phyloP scores from a whole-genome alignment of 2,113 vertebrate species.

The Symphodus melops region DNA sequence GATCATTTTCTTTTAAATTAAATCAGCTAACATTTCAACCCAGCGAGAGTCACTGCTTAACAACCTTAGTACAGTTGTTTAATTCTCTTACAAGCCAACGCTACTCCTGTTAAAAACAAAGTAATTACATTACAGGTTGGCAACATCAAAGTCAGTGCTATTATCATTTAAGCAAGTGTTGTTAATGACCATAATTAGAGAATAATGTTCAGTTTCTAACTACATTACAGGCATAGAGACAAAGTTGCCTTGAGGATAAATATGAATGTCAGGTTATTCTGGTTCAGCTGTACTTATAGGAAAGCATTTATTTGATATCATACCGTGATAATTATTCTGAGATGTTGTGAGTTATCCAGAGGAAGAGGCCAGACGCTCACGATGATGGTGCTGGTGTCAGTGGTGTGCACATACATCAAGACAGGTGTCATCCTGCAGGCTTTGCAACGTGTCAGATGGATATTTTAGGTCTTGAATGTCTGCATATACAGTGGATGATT shows the following conservation, averaged over 20 bases:
- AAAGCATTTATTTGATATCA: slow-evolving; percentile 31
- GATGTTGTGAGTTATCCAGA: slow-evolving; percentile 7
- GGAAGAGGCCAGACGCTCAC: slow-evolving; percentile 10
- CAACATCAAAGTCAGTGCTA: slow-evolving; percentile 19
- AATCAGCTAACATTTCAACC: background rate
- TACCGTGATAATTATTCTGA: slow-evolving; percentile 29
- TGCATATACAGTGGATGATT: background rate
- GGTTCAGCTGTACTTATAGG: slow-evolving; percentile 24
- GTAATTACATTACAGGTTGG: slow-evolving; percentile 25
- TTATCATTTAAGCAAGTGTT: slow-evolving; percentile 36
- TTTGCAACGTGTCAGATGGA: slow-evolving; percentile 21
- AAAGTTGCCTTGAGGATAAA: slow-evolving; percentile 36
- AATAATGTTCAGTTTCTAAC: slow-evolving; percentile 30
- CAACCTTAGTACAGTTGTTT: background rate
- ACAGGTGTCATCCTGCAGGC: slow-evolving; percentile 29
- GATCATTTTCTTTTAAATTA: too few species aligned
- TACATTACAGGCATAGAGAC: slow-evolving; percentile 31
- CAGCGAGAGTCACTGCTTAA: slow-evolving; percentile 13
- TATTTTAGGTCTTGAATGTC: slow-evolving; percentile 2
- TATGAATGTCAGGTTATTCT: slow-evolving; percentile 21
- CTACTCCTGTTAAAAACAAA: slow-evolving; percentile 18
- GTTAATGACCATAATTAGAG: slow-evolving; percentile 49
- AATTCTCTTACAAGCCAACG: slow-evolving; percentile 23
- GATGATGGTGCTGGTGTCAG: background rate
- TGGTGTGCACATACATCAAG: slow-evolving; percentile 7